phyloP scores from a whole-genome alignment of 2,797 vertebrate species.

The Sebastolobus altivelis region DNA sequence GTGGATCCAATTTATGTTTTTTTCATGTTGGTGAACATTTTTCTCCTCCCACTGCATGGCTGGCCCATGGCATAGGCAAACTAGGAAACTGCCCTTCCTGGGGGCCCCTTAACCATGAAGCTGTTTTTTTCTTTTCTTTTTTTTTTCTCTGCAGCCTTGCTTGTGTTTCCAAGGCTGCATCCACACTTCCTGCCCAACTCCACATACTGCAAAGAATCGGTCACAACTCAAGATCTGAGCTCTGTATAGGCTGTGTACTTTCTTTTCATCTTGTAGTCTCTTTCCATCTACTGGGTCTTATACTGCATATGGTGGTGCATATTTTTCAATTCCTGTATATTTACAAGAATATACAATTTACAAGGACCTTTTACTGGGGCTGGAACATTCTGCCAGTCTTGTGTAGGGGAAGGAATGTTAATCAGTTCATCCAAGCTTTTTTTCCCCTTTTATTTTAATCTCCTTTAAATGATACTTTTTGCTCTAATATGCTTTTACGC shows the following conservation, averaged over 20 bases:
- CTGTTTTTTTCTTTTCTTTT: background rate
- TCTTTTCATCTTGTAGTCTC: constrained; percentile 38
- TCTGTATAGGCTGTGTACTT: constrained; percentile 3
- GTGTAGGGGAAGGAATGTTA: background rate
- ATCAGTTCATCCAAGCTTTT: background rate
- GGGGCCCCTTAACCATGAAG: constrained; percentile 6
- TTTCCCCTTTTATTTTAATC: background rate
- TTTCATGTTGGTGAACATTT: constrained; percentile 19
- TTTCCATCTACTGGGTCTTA: constrained; percentile 26
- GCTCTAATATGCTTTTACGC: background rate
- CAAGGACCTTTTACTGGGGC: constrained; percentile 7
- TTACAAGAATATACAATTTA: constrained; percentile 16
- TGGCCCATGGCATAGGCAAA: constrained; percentile 3
- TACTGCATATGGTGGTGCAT: background rate
- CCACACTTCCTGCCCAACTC: constrained; percentile 18
- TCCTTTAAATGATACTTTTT: background rate
- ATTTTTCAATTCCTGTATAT: constrained; percentile 21
- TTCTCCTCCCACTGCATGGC: constrained; percentile 1
- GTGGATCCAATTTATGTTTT: constrained; percentile 21
- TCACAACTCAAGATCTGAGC: constrained; percentile 28
- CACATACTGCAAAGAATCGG: constrained; percentile 29
- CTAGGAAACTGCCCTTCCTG: constrained; percentile 26
- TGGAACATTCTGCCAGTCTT: background rate
- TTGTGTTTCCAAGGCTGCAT: constrained; percentile 34
- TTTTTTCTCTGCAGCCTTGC: background rate